These are phyloP conservation scores for Glaucidium brasilianum DNA, from an alignment of 2,113 vertebrate genomes.

Conservation along the genomic window DNA sequence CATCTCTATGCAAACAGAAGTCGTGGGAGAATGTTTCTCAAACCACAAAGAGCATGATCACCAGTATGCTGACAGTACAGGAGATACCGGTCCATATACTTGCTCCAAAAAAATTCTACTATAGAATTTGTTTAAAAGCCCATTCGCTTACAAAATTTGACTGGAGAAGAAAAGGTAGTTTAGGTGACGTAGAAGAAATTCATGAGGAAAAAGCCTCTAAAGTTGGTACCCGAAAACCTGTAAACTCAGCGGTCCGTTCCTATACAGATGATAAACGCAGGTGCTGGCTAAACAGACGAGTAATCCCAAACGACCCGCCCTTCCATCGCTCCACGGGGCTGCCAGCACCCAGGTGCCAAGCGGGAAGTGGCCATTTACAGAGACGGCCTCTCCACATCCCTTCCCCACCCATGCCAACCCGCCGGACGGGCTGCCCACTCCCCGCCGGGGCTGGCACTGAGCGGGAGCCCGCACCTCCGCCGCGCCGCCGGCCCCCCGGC, in stretches of 20 bases:
- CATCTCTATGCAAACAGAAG: accelerated
- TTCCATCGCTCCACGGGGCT: not conserved
- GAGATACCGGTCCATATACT: accelerated
- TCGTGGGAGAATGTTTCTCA: not conserved
- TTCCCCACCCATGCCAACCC: accelerated
- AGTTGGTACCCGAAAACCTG: not conserved
- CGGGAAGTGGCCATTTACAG: not conserved
- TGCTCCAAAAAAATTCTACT: not conserved
- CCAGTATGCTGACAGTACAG: not conserved
- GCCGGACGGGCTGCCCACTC: not conserved
- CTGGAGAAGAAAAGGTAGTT: not conserved
- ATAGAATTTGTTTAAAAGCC: not conserved
- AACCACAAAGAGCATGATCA: accelerated
- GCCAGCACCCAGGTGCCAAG: not conserved
- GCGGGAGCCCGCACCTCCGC: no score
- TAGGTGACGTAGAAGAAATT: not conserved
- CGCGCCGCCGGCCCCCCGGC: no score
- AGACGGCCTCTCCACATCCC: not conserved
- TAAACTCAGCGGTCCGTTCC: not conserved
- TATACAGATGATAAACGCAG: accelerated
- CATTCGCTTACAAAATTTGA: accelerated
- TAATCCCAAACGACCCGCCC: not conserved
- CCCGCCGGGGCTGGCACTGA: not conserved
- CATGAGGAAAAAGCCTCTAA: not conserved
- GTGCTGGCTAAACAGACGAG: no score